These are phyloP conservation scores for Pycnonotus jocosus DNA, from an alignment of 2,113 vertebrate species.

Conservation along the genomic window DNA sequence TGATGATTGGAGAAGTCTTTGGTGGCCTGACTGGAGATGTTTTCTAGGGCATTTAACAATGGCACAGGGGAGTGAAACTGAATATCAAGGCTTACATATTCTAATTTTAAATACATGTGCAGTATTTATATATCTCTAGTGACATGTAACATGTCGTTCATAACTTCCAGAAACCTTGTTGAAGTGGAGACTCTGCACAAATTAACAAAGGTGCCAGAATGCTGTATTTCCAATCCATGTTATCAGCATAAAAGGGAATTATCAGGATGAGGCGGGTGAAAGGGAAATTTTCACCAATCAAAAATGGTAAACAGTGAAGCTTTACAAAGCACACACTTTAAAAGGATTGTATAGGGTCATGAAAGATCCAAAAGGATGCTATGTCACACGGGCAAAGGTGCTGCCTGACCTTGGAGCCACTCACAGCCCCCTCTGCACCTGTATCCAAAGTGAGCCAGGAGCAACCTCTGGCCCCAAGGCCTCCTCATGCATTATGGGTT, in stretches of 20 bases:
- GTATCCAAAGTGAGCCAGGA: neutral
- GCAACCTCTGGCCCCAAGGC: too few species aligned
- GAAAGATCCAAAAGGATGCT: neutral
- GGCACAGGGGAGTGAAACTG: neutral
- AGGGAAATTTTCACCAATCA: neutral
- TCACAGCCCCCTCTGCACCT: neutral
- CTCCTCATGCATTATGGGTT: neutral
- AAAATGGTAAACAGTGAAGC: neutral
- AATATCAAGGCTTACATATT: neutral
- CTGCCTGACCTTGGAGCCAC: neutral
- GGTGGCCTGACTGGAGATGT: neutral
- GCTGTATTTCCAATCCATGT: neutral
- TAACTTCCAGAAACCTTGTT: neutral
- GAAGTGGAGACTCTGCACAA: neutral
- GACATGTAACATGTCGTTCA: neutral
- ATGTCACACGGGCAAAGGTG: accelerated
- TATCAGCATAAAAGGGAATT: neutral
- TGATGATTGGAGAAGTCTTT: neutral
- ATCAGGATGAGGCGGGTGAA: neutral
- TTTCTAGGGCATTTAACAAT: neutral
- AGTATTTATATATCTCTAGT: too few species aligned
- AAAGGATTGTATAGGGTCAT: neutral
- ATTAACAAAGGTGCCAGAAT: neutral
- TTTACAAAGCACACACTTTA: neutral
- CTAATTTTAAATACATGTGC: neutral